phyloP scores from a whole-genome alignment of 2,797 vertebrate genomes.

The Erethizon dorsatum region DNA sequence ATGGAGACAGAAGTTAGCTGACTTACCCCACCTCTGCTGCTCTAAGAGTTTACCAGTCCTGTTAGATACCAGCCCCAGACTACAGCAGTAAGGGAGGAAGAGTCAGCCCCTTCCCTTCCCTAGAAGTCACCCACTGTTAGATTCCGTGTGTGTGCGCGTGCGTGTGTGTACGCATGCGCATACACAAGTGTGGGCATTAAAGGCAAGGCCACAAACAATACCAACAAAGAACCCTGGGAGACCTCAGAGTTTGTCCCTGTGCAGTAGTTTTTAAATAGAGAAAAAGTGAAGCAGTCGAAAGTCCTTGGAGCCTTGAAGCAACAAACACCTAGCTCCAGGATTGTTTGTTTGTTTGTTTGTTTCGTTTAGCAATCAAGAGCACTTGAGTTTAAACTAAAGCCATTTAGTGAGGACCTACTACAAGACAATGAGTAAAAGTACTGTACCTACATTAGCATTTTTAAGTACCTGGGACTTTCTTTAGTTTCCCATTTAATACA shows the following conservation, averaged over 20 bases:
- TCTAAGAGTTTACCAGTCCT: background rate
- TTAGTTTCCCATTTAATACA: slow-evolving; percentile 2
- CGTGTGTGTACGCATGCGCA: rapidly evolving
- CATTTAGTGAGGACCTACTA: background rate
- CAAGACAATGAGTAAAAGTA: background rate
- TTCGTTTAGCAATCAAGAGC: background rate
- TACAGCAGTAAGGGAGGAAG: background rate
- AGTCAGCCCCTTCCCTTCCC: background rate
- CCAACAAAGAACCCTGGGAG: background rate
- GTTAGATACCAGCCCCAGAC: background rate
- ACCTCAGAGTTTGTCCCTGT: background rate
- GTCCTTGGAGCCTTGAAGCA: background rate
- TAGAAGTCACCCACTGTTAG: background rate
- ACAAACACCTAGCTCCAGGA: background rate
- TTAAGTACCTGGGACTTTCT: background rate
- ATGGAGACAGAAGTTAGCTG: background rate
- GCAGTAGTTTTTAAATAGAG: background rate
- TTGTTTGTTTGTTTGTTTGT: background rate
- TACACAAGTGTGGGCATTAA: background rate
- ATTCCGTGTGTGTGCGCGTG: background rate
- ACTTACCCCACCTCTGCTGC: background rate
- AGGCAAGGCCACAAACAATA: background rate
- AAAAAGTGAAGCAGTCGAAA: slow-evolving; percentile 25
- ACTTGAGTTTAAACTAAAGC: slow-evolving; percentile 3
- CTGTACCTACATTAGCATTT: background rate